Evolutionary conservation across 2,888 invertebrate genomes (phyloP).

Genomic region (Baronia brevicornis): DNA sequence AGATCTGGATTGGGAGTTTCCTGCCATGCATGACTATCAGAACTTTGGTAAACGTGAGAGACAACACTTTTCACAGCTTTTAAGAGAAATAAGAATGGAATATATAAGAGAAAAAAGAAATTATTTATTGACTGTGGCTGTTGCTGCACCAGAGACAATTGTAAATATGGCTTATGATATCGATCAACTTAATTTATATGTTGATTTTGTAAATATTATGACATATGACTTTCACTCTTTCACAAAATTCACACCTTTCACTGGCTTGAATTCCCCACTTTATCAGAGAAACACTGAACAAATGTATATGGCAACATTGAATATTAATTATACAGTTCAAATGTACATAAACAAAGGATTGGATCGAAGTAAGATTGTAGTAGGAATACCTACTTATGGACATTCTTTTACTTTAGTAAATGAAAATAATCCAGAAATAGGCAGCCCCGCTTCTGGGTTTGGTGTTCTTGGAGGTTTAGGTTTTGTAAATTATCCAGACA

Average conservation of each 20-base stretch:
- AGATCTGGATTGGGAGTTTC: constrained; percentile 93
- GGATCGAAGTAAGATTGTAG: constrained; percentile 83
- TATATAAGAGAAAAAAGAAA: constrained; percentile 75
- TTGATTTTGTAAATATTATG: constrained; percentile 93
- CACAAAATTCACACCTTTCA: constrained; percentile 84
- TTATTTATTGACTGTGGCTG: constrained; percentile 83
- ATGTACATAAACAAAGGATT: constrained; percentile 87
- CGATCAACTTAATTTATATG: constrained; percentile 83
- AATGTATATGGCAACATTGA: constrained; percentile 81
- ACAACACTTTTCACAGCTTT: constrained; percentile 83
- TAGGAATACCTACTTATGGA: constrained; percentile 93
- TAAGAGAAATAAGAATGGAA: constrained; percentile 82
- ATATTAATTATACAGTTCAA: constrained; percentile 86
- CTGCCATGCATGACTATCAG: constrained; percentile 67
- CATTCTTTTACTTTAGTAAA: constrained; percentile 85
- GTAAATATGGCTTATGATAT: constrained; percentile 87
- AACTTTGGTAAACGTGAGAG: constrained; percentile 62
- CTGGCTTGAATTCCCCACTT: constrained; percentile 89
- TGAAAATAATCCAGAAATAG: constrained; percentile 77
- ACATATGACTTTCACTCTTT: constrained; percentile 92
- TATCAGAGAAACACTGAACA: constrained; percentile 77
- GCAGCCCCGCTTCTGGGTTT: constrained; percentile 81
- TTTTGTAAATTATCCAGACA: constrained; percentile 81
- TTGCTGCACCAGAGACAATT: constrained; percentile 85
- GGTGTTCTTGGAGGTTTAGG: constrained; percentile 82